Evolutionary conservation across 2,888 invertebrate genomes (phyloP), one percentile per base, ranked within the genome.

Genomic region (Diarsia mendica): DNA sequence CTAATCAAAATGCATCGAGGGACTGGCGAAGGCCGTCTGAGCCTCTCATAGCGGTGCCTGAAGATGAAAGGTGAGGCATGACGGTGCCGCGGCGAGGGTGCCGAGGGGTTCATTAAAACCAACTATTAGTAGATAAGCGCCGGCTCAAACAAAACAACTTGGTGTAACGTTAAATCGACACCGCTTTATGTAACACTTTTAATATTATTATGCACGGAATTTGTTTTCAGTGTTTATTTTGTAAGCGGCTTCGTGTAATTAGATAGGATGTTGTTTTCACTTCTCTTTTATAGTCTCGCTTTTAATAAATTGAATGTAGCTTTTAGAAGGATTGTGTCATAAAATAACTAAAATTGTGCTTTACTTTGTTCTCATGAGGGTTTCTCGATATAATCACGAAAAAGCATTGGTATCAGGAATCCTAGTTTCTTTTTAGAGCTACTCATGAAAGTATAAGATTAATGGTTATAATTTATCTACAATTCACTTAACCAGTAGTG

Each of bases 61-160:
- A 96, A 88, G 95, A 95, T 95, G 96, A 96, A 95, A 95, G 96
- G 96, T 96, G 94, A 96, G 95, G 89, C 85, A 46, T 28, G 60
- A 44, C 60, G 95, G 89, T 83, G 15, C 28, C n/a, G 48, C 60
- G 46, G 55, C 46, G 85, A 77, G 89, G 88, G 94, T 91, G 96
- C 88, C 86, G 85, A 73, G 89, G 87, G 94, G 92, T 94, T 96
- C 95, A 95, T 95, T 96, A 95, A 90, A 93, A 91, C 88, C 86
- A 90, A 94, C 94, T 94, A 93, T 93, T 93, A 94, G 91, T 89
- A 91, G 91, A 92, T 93, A 92, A 93, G 86, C 92, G 89, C 89
- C 85, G 84, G 87, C 82, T 87, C 85, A 90, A 94, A 94, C 91
- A 94, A 94, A 93, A 93, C 92, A 91, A 92, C 89, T 85, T 79